Conservation (phyloP, 2,113 vertebrate genomes). For the Rana temporaria region DNA sequence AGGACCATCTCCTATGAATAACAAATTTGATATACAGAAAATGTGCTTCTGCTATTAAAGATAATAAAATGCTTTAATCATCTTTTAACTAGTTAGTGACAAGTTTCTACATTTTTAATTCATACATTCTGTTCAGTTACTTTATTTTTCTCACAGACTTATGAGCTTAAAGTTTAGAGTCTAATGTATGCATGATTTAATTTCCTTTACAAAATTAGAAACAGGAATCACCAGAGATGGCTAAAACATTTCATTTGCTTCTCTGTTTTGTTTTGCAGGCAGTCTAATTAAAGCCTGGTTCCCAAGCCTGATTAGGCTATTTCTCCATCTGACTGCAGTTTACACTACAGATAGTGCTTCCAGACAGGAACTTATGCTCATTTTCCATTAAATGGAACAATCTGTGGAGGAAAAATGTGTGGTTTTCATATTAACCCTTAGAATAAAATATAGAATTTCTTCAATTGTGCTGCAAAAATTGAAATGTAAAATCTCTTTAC, state of each 20-base stretch:
- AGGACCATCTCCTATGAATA: no score
- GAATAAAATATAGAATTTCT: not conserved
- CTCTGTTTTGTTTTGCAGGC: conserved; percentile 75
- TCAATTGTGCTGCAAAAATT: not conserved
- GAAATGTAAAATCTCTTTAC: not conserved
- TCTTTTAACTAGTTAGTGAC: not conserved
- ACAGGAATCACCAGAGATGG: conserved; percentile 74
- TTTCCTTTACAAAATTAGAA: conserved; percentile 83
- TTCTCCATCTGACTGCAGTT: conserved; percentile 78
- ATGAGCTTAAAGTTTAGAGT: conserved; percentile 64
- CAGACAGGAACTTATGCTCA: conserved; percentile 73
- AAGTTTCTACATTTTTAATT: not conserved
- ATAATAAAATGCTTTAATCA: no score
- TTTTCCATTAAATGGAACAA: conserved; percentile 74
- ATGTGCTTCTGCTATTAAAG: no score
- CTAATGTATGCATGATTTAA: conserved; percentile 78
- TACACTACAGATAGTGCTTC: conserved; percentile 69
- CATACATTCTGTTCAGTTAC: not conserved
- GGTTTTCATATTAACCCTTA: conserved; percentile 44
- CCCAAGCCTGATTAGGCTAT: conserved; percentile 75
- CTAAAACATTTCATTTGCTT: conserved; percentile 81
- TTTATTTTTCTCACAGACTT: conserved; percentile 68
- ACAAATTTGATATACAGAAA: no score
- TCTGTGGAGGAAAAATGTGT: conserved; percentile 66
- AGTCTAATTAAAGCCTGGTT: conserved; percentile 75